phyloP scores from a whole-genome alignment of 1,140 invertebrate genomes.

The Mactra quadrangularis region DNA sequence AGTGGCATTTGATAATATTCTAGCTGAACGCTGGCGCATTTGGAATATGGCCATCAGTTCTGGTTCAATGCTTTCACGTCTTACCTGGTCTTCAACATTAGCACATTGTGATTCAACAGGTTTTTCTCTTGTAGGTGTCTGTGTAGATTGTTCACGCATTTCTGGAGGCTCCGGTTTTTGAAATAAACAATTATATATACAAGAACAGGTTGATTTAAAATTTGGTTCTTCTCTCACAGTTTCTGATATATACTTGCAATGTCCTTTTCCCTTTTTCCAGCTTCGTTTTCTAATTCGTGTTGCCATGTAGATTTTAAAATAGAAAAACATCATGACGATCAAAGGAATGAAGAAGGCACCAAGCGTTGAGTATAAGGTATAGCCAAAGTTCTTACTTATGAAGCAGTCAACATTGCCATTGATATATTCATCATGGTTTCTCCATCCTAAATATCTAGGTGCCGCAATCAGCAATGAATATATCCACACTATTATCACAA shows the following conservation, averaged over 20 bases:
- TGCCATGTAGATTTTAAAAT: constrained; percentile 82
- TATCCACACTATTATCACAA: constrained; percentile 95
- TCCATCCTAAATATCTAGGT: constrained; percentile 96
- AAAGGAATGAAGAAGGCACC: constrained; percentile 84
- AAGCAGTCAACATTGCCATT: constrained; percentile 67
- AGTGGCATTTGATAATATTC: constrained; percentile 49
- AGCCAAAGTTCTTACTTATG: constrained; percentile 80
- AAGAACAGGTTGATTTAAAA: neutral
- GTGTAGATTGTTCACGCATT: constrained; percentile 23
- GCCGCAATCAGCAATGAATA: constrained; percentile 95
- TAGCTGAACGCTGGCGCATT: constrained; percentile 48
- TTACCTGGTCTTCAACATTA: neutral
- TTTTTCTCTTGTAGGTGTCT: constrained; percentile 14
- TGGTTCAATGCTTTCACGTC: constrained; percentile 49
- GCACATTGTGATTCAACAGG: neutral
- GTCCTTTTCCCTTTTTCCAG: constrained; percentile 71
- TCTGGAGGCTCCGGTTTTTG: neutral
- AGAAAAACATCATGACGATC: constrained; percentile 83
- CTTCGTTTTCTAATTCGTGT: constrained; percentile 81
- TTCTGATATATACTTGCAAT: constrained; percentile 53
- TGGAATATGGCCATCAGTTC: constrained; percentile 53
- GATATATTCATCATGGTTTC: constrained; percentile 45
- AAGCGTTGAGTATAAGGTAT: constrained; percentile 82
- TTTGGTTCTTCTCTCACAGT: neutral
- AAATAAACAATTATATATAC: neutral